A percentile compares a stretch with the other conserved stretches of the same genome.
These are phyloP conservation scores for Oophaga sylvatica DNA, from an alignment of 2,797 vertebrate species.

Conservation along the genomic window DNA sequence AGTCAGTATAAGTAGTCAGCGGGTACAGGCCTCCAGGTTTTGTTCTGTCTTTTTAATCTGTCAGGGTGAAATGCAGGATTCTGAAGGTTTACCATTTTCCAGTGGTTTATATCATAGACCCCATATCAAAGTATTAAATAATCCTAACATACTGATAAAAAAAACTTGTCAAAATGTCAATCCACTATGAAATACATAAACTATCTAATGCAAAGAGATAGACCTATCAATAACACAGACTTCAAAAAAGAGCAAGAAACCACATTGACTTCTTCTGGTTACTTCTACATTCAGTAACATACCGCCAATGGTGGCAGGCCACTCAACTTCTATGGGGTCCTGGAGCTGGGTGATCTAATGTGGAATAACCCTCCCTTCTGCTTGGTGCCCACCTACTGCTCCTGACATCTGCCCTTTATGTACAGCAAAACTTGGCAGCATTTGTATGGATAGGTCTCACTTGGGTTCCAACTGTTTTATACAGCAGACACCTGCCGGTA, in stretches of 20 bases:
- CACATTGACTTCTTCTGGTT: background rate
- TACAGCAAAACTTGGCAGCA: too few relatives aligned
- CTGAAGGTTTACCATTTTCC: background rate
- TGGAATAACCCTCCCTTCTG: background rate
- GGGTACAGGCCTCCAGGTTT: constrained; percentile 31
- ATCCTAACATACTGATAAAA: background rate
- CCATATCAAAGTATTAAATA: background rate
- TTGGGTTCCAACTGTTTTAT: too few relatives aligned
- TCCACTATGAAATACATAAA: background rate
- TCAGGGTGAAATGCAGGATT: background rate
- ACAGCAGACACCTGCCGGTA: too few relatives aligned
- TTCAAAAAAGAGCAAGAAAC: background rate
- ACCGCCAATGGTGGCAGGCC: too few relatives aligned
- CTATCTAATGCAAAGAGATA: background rate
- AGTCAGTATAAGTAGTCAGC: constrained; percentile 56
- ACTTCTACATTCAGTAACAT: too few relatives aligned
- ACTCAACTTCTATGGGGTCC: too few relatives aligned
- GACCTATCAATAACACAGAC: background rate
- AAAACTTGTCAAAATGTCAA: background rate
- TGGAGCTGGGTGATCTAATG: too few relatives aligned
- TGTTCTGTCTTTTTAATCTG: constrained; percentile 20
- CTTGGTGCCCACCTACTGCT: background rate
- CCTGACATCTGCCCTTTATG: too few relatives aligned
- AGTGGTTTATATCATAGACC: background rate
- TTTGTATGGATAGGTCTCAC: too few relatives aligned